Evolutionary conservation across 2,797 vertebrate genomes (phyloP), one percentile per base, ranked within the genome.

Genomic region (Manis pentadactyla): DNA sequence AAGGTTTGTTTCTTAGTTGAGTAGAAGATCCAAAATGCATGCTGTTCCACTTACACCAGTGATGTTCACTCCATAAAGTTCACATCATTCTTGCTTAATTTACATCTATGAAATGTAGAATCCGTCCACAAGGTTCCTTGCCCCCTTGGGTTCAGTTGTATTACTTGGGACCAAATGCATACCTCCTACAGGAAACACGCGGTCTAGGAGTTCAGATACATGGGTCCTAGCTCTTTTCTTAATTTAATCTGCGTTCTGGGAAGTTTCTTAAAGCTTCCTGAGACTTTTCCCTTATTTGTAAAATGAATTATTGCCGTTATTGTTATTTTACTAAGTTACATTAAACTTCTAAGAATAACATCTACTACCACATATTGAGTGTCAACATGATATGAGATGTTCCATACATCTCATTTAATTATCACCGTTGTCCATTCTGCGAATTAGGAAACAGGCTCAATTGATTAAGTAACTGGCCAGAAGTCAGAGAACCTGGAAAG

Each of bases 311-410:
- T 39, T 29, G 64, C 64, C 29, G 10, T n/a, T 57, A 4, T 71
- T 2, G 6, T 12, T n/a, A 46, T 12, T 57, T 37, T 57, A 23
- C 15, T 19, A 31, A 53, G 8, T n/a, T 9, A 18, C 5, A 31
- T 8, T 46, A 29, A 69, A 23, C 25, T 6, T 21, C 63, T 2
- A 55, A 78, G 5, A 46, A 23, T 8, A 12, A 66, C 61, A 53
- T 3, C 15, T 82, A 34, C 64, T 55, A 21, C 25, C n/a, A 21
- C 27, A 55, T 17, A 15, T 4, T 19, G 31, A 69, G 46, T 27
- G 39, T 53, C n/a, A 7, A 0, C 3, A 4, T 17, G 4, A 6
- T 0, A 19, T 0, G 21, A 27, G 57, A 34, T 34, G 1, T 19
- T 23, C 19, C 77, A 14, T 0, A 7, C n/a, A 1, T 7, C 25